These are phyloP conservation scores for Babylonia areolata DNA, from an alignment of 1,140 invertebrate genomes.

Conservation along the genomic window DNA sequence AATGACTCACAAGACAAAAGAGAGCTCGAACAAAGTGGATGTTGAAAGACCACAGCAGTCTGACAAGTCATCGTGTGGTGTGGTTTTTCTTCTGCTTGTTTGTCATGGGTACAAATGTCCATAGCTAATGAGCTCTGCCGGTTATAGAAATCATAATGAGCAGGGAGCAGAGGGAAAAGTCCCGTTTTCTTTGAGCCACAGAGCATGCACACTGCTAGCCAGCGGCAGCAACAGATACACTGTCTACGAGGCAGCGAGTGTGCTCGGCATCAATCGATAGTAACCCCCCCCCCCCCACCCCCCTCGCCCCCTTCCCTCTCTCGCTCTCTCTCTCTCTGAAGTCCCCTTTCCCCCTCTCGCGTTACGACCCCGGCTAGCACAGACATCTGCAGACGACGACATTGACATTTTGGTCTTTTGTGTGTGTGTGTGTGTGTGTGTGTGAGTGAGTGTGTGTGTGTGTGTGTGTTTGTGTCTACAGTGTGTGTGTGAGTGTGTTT, in stretches of 20 bases:
- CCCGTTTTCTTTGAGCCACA: background rate
- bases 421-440: background rate
- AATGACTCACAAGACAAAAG: constrained; percentile 29
- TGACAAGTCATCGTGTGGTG: too few species aligned
- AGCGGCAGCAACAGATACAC: background rate
- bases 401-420: background rate
- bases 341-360: background rate
- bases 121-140: background rate
- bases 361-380: too few species aligned
- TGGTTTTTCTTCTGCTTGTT: too few species aligned
- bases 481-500: too few species aligned
- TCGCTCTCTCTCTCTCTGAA: background rate
- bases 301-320: too few species aligned
- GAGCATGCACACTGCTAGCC: background rate
- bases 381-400: background rate
- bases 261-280: background rate
- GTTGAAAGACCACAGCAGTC: background rate
- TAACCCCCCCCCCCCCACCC: background rate
- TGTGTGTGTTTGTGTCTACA: too few species aligned
- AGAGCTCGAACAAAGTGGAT: background rate
- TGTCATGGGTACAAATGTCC: too few species aligned
- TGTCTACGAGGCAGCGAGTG: background rate
- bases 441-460: too few species aligned
- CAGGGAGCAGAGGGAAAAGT: background rate
- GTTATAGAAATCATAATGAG: background rate